Percentiles rank a stretch among this genome's conserved stretches.
Conservation (phyloP, 1,140 invertebrate species). For the Nasonia vitripennis region DNA sequence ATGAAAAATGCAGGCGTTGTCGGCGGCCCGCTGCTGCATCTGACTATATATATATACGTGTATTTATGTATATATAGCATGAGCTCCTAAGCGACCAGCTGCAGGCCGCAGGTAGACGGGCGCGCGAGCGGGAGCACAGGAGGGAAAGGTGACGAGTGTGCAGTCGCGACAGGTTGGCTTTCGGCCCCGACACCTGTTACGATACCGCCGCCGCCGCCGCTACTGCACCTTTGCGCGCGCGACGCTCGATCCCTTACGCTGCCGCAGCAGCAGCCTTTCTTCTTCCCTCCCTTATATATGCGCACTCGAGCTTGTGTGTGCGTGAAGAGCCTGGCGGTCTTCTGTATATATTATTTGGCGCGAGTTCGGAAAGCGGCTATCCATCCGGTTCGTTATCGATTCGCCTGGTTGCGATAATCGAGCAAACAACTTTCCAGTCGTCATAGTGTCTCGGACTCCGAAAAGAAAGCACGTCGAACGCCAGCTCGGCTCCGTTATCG, state of each 20-base stretch:
- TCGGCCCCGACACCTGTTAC: constrained; percentile 44
- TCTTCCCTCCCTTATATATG: neutral
- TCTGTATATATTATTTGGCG: too few relatives aligned
- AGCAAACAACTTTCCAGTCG: too few relatives aligned
- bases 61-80: too few relatives aligned
- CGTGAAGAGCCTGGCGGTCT: too few relatives aligned
- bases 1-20: constrained; percentile 16
- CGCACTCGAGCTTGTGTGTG: neutral
- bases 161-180: constrained; percentile 44
- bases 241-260: neutral
- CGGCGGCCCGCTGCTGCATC: constrained; percentile 15
- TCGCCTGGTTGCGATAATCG: too few relatives aligned
- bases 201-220: neutral
- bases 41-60: neutral
- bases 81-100: neutral
- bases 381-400: too few relatives aligned
- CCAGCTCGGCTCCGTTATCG: too few relatives aligned
- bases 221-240: neutral
- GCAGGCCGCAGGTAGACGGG: neutral
- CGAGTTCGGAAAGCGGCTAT: too few relatives aligned
- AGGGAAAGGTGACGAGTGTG: constrained; percentile 4
- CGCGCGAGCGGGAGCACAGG: neutral
- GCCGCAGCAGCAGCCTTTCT: neutral
- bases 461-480: too few relatives aligned
- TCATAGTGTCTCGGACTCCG: too few relatives aligned